These are phyloP conservation scores for Pogonomyrmex californicus DNA, from an alignment of 1,140 invertebrate genomes.

Conservation along the genomic window DNA sequence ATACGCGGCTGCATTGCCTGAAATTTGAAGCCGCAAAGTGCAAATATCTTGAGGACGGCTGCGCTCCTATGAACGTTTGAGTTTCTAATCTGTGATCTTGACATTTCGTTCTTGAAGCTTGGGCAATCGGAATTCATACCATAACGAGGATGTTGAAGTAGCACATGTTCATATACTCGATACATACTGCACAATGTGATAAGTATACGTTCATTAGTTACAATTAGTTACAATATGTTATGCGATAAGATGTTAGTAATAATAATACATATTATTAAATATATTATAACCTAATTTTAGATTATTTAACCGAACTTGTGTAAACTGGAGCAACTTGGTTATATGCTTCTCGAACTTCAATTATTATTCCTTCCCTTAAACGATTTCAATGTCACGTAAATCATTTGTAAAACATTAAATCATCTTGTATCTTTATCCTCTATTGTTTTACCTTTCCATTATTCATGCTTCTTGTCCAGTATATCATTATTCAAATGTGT, in stretches of 20 bases:
- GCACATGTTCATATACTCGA: background rate
- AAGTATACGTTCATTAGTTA: background rate
- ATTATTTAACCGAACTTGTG: background rate
- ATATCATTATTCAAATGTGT: conserved; percentile 65
- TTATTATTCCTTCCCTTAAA: conserved; percentile 26
- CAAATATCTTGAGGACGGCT: conserved; percentile 52
- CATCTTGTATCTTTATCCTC: conserved; percentile 50
- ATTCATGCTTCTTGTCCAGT: conserved; percentile 62
- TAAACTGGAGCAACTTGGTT: background rate
- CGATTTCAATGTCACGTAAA: conserved; percentile 48
- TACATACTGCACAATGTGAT: background rate
- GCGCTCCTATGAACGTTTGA: conserved; percentile 62
- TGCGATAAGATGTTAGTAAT: background rate
- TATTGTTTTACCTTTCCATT: conserved; percentile 65
- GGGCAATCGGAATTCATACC: conserved; percentile 13
- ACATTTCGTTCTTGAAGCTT: conserved; percentile 43
- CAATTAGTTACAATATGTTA: background rate
- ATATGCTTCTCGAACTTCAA: background rate
- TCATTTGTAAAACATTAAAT: conserved; percentile 53
- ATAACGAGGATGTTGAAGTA: conserved; percentile 2
- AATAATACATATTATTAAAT: background rate
- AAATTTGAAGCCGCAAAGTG: conserved; percentile 63
- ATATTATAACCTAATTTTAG: background rate
- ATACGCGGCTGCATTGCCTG: conserved; percentile 33
- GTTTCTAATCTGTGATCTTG: conserved; percentile 70